Evolutionary conservation across 1,140 invertebrate genomes (phyloP), one percentile per base, ranked within the genome.

Genomic region (Plodia interpunctella): DNA sequence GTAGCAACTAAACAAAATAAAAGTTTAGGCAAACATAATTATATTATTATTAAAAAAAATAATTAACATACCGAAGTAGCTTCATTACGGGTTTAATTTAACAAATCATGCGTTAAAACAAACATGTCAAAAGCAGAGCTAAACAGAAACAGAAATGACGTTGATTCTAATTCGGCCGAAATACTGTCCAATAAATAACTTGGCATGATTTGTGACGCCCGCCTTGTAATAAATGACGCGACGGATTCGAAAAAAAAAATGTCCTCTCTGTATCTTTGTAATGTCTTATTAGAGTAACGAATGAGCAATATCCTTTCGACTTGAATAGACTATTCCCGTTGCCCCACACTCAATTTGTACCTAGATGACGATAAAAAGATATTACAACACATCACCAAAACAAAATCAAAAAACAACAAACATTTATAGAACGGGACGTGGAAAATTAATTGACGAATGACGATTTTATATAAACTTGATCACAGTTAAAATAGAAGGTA

Each of bases 131-230:
- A 6, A 44, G 10, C 38, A 15, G 38, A 44, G 13, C 38, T 15
- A 15, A 44, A 44, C 2, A 44, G 1, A 9, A 15, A 15, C n/a
- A 44, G 38, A 44, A 44, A n/a, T 35, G 32, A 5, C 38, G 38
- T 44, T 44, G 38, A 44, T 44, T 44, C 38, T 44, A 44, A 44
- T 44, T 44, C 38, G 30, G 9, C 30, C 38, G 38, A 44, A 44
- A 44, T 44, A 15, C 5, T 15, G 13, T 44, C 38, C 5, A 44
- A 44, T 44, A 44, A 44, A 44, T 44, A 15, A 44, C 38, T 44
- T 17, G 1, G 38, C 15, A 44, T 44, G 38, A 44, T 44, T 44
- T 44, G 38, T 44, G n/a, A n/a, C 38, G 38, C 2, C 38, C 38
- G 38, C 38, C 38, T 10, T 10, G 38, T 44, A 15, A 44, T 44